Evolutionary conservation across 2,797 vertebrate species (phyloP).

Genomic region (Periparus ater): DNA sequence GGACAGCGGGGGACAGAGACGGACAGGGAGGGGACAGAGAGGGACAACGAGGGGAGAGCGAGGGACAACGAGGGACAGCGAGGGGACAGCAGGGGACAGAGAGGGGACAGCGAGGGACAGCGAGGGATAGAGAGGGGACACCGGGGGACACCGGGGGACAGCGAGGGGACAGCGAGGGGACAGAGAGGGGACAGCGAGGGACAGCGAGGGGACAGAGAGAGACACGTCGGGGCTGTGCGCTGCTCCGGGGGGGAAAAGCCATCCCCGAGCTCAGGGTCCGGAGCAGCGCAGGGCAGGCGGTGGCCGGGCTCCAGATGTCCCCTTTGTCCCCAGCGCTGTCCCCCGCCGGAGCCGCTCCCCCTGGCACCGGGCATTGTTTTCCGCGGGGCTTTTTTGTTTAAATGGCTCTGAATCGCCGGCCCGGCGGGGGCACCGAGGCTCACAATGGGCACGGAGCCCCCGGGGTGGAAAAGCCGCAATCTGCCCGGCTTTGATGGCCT

Average conservation of each 20-base stretch:
- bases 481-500: conserved; percentile 50
- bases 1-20: too few species aligned
- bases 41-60: too few species aligned
- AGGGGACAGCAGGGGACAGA: too few species aligned
- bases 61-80: too few species aligned
- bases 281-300: not conserved
- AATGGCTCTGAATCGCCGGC: conserved; percentile 27
- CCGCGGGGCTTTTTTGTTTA: not conserved
- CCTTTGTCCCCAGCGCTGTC: conserved; percentile 9
- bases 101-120: too few species aligned
- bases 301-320: conserved; percentile 36
- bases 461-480: conserved; percentile 46
- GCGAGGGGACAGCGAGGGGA: too few species aligned
- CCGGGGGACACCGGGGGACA: too few species aligned
- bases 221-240: not conserved
- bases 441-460: conserved; percentile 42
- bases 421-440: conserved; percentile 45
- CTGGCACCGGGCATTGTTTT: not conserved
- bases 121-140: too few species aligned
- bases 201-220: too few species aligned
- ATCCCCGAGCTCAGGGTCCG: too few species aligned
- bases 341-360: not conserved
- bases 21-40: too few species aligned
- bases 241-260: not conserved
- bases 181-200: too few species aligned